Evolutionary conservation across 2,888 invertebrate species (phyloP).

Genomic region (Alsophila aescularia): DNA sequence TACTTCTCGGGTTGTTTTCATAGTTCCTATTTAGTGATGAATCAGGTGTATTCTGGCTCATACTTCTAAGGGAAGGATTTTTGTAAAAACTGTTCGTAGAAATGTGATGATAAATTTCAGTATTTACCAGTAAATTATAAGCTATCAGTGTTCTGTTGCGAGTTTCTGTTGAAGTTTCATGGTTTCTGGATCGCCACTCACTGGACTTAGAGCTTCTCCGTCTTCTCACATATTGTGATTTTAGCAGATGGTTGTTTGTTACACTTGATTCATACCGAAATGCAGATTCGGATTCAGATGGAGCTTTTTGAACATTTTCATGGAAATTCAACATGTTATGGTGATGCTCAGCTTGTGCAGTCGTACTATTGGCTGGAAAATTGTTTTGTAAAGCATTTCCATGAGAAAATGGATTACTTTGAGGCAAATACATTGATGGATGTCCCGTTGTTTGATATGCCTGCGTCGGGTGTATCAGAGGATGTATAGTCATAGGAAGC

Average conservation of each 20-base stretch:
- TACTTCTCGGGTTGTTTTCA: too few relatives aligned
- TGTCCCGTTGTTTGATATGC: constrained; percentile 56
- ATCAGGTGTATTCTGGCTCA: too few relatives aligned
- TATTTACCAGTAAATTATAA: too few relatives aligned
- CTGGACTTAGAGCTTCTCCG: too few relatives aligned
- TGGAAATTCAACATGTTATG: constrained; percentile 5
- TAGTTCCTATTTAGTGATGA: too few relatives aligned
- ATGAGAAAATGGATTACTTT: constrained; percentile 43
- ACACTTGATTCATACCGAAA: background rate
- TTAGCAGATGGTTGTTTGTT: constrained; percentile 7
- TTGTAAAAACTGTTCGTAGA: too few relatives aligned
- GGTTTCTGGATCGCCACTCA: background rate
- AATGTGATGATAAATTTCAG: too few relatives aligned
- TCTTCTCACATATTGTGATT: constrained; percentile 39
- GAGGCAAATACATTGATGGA: constrained; percentile 47
- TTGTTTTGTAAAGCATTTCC: constrained; percentile 37
- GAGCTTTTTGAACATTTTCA: background rate
- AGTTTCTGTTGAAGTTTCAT: background rate
- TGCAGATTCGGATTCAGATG: background rate
- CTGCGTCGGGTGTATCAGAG: constrained; percentile 55
- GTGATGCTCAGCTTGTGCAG: background rate
- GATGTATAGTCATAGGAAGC: constrained; percentile 48
- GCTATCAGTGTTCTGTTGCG: background rate
- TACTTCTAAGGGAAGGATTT: too few relatives aligned
- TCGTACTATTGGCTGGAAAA: constrained; percentile 4